Evolutionary conservation across 2,888 invertebrate genomes (phyloP).

Genomic region (Cabera pusaria): DNA sequence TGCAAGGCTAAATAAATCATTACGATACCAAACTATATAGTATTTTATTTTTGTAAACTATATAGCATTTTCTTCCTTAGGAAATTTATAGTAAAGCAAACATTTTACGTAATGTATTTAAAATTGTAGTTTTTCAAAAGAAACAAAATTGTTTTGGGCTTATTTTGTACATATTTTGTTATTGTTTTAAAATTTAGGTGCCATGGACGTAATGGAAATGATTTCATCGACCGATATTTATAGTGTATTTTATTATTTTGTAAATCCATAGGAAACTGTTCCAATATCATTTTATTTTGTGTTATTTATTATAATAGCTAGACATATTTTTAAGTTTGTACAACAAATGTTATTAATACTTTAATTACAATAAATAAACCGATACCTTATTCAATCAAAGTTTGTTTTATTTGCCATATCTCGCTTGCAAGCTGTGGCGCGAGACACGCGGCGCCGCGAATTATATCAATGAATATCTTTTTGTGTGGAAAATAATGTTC

Average conservation of each 20-base stretch:
- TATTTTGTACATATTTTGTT: slow-evolving; percentile 21
- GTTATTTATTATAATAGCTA: slow-evolving; percentile 17
- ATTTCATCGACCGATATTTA: slow-evolving; percentile 2
- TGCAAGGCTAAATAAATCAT: too few species aligned
- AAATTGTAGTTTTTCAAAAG: too few species aligned
- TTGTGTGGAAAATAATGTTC: too few species aligned
- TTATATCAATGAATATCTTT: too few species aligned
- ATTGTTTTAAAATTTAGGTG: slow-evolving; percentile 23
- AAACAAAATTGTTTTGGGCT: too few species aligned
- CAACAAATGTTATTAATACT: slow-evolving; percentile 28
- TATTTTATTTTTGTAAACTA: too few species aligned
- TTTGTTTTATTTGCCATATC: slow-evolving; percentile 15
- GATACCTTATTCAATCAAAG: slow-evolving; percentile 22
- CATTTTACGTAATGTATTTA: too few species aligned
- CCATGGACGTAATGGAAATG: slow-evolving; percentile 22
- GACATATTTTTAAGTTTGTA: slow-evolving; percentile 24
- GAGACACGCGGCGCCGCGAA: too few species aligned
- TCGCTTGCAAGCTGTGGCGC: too few species aligned
- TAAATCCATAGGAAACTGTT: slow-evolving; percentile 5
- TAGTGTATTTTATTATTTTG: slow-evolving; percentile 5
- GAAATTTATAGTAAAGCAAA: too few species aligned
- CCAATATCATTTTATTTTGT: slow-evolving; percentile 6
- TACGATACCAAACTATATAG: too few species aligned
- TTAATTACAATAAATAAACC: slow-evolving; percentile 36
- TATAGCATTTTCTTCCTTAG: too few species aligned